Evolutionary conservation across 2,888 invertebrate species (phyloP).

Genomic region (Eurois occulta): DNA sequence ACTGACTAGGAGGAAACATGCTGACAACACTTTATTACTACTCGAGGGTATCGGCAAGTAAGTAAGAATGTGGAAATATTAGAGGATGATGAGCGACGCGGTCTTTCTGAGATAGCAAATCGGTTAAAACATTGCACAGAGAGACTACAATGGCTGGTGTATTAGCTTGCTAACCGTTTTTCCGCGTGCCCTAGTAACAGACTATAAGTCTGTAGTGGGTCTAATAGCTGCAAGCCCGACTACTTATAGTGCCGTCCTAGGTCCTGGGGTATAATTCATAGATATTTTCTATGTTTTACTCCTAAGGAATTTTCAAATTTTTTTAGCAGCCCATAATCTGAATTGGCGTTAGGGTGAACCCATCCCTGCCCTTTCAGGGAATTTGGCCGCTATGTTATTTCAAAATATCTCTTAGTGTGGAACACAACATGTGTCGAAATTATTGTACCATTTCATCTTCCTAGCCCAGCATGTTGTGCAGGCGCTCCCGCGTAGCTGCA

Average conservation of each 20-base stretch:
- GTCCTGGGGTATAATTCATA: neutral
- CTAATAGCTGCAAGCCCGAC: neutral
- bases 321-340: too few species aligned
- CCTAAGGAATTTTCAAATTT: too few species aligned
- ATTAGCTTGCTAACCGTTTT: neutral
- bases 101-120: neutral
- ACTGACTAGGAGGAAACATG: constrained; percentile 92
- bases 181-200: neutral
- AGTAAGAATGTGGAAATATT: constrained; percentile 45
- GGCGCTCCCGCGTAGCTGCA: neutral
- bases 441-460: too few species aligned
- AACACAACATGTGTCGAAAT: too few species aligned
- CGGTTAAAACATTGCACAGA: neutral
- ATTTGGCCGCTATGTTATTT: too few species aligned
- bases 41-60: constrained; percentile 88
- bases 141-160: neutral
- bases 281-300: too few species aligned
- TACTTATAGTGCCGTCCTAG: neutral
- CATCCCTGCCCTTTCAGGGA: too few species aligned
- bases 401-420: too few species aligned
- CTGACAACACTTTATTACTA: constrained; percentile 90
- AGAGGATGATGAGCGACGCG: neutral
- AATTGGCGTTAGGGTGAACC: too few species aligned
- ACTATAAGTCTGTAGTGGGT: neutral
- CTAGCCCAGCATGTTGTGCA: too few species aligned